Base-by-base conservation (phyloP, 2,113 vertebrate species). In the Upupa epops region DNA sequence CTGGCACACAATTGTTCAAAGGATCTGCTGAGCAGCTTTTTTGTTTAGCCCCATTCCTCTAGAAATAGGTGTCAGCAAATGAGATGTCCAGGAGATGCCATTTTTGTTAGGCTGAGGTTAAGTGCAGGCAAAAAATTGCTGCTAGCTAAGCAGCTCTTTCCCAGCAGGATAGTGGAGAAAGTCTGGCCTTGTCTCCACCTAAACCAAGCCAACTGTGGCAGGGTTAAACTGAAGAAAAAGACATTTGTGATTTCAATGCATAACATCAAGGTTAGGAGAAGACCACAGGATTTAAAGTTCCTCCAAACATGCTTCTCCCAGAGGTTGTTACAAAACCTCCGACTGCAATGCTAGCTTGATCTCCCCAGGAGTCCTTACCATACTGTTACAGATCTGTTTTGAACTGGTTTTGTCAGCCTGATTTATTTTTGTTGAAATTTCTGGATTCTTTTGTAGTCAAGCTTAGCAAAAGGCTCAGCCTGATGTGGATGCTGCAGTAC, bases 241-340 rank as follows among this genome's bases (percentile, higher is more conserved):
- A 31, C 17, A 17, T 49, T 56, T n/a, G 25, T 36, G 29, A 7
- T 63, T 75, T 31, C 42, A 31, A 2, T 70, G 56, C 34, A 29
- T 36, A 26, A 49, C 21, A 40, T 82, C 37, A 68, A 34, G 40
- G 40, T 55, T 55, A 48, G 32, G 24, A 55, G 61, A 25, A 19
- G 32, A 56, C 14, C 25, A 61, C 21, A 26, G 0, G 2, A 32
- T n/a, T 48, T 55, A 73, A 37, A 0, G 0, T 42, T 66, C 51
- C 46, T 64, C 28, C 22, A 12, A 28, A n/a, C 66, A 19, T 2
- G 0, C 5, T 52, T 69, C 46, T 75, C 22, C 36, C 28, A 48
- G 25, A 75, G 7, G 25, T 51, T 72, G 34, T 59, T 51, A 26
- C 51, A 51, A 34, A 51, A 19, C 6, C 18, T 80, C 26, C 26